Base-by-base conservation (phyloP, 2,888 invertebrate species). In the Lithosia quadra region DNA sequence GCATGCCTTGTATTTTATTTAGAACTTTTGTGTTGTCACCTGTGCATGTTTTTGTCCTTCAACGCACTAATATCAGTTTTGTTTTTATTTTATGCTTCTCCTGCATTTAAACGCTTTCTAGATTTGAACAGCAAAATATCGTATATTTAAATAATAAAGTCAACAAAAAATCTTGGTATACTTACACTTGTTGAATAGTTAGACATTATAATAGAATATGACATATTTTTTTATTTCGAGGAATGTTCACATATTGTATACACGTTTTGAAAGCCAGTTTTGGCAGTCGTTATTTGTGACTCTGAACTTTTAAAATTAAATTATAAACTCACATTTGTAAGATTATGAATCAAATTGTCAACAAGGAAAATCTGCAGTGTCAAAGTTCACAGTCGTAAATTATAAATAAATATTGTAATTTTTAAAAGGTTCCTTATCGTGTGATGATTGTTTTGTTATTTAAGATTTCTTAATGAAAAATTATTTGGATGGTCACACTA, bases 21-120 rank as follows among this genome's bases (percentile, higher is more conserved):
- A 68, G 75, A 73, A 73, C 69, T 73, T 43, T 83, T 86, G 83
- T 88, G 84, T 86, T 86, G 76, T 84, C 82, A 82, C 84, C 76
- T 71, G 63, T 81, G 94, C 92, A 93, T 92, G 93, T 78, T 87
- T 90, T 90, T 89, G 93, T 92, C 93, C 93, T 94, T 92, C 91
- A 88, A 87, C 91, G 93, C 94, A 94, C 93, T 88, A 86, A 93
- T 90, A 91, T 93, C 93, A 93, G 87, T 87, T 83, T 86, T 79
- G 79, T 84, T 86, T 87, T 85, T 84, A 34, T 65, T 83, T 84
- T 84, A 87, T 84, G 79, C 91, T 91, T 92, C 90, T 74, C 83
- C 84, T 87, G 91, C 91, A 90, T 88, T 82, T 74, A 85, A 63
- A 65, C 72, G 91, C 91, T 89, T 88, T 79, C 81, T 85, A 83